Conservation (phyloP, 2,888 invertebrate species). For the Plusia festucae region DNA sequence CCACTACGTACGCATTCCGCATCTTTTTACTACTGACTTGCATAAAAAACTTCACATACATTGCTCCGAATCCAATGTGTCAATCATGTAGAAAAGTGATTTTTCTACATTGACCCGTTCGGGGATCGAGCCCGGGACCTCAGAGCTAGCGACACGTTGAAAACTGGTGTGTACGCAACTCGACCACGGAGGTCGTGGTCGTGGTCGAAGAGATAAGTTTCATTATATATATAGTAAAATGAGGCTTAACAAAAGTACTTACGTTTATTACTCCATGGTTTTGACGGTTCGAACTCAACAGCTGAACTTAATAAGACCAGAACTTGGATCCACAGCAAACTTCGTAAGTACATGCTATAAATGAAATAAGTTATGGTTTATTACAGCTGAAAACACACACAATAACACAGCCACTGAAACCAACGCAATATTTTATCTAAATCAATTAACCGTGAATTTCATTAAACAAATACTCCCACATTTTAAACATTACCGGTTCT, state of each 20-base stretch:
- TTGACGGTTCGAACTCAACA: slow-evolving; percentile 65
- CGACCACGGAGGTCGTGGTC: too few species aligned
- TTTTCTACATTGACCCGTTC: too few species aligned
- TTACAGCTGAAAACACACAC: slow-evolving; percentile 18
- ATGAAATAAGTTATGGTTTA: slow-evolving; percentile 46
- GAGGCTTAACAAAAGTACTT: slow-evolving; percentile 59
- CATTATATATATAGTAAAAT: too few species aligned
- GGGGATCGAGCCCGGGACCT: too few species aligned
- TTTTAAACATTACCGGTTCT: slow-evolving; percentile 7
- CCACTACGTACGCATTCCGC: too few species aligned
- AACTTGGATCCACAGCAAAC: slow-evolving; percentile 65
- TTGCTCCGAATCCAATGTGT: too few species aligned
- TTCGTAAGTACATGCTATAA: slow-evolving; percentile 70
- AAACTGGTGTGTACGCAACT: too few species aligned
- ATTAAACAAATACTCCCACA: slow-evolving; percentile 19
- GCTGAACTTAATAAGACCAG: slow-evolving; percentile 67
- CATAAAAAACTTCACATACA: too few species aligned
- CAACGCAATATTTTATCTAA: slow-evolving; percentile 34
- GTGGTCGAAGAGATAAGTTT: too few species aligned
- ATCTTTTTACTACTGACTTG: too few species aligned
- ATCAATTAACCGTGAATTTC: slow-evolving; percentile 46
- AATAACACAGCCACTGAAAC: slow-evolving; percentile 22
- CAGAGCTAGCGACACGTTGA: too few species aligned
- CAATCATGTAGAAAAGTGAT: too few species aligned
- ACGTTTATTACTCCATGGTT: slow-evolving; percentile 75